phyloP scores from a whole-genome alignment of 2,888 invertebrate genomes.

The Scelioninae gen. 2 region DNA sequence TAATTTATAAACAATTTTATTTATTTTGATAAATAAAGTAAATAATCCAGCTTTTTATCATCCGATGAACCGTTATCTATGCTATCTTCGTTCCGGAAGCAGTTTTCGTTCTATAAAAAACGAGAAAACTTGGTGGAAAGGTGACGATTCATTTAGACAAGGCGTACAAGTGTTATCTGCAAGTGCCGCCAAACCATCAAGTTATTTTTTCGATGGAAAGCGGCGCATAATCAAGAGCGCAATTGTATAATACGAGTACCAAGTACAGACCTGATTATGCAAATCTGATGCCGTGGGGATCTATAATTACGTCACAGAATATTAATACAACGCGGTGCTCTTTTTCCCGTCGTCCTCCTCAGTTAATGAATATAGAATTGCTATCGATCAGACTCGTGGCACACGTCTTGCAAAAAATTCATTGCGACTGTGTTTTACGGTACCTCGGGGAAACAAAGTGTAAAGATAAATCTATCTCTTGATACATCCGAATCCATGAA shows the following conservation, averaged over 20 bases:
- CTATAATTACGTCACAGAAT: constrained; percentile 27
- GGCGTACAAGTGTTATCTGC: neutral
- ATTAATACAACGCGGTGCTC: constrained; percentile 20
- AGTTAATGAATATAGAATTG: constrained; percentile 48
- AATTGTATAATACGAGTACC: neutral
- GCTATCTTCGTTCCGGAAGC: too few relatives aligned
- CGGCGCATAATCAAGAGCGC: neutral
- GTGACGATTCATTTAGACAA: too few relatives aligned
- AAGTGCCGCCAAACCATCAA: neutral
- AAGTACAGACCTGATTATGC: constrained; percentile 9
- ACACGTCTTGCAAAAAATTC: constrained; percentile 50
- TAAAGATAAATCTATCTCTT: constrained; percentile 54
- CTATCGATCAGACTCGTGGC: constrained; percentile 22
- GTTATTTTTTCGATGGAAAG: constrained; percentile 2
- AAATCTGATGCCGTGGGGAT: constrained; percentile 17
- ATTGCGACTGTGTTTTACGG: constrained; percentile 46
- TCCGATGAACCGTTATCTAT: too few relatives aligned
- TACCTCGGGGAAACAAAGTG: constrained; percentile 45
- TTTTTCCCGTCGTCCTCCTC: neutral
- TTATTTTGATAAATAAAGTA: too few relatives aligned
- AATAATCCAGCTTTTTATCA: too few relatives aligned
- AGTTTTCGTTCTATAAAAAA: too few relatives aligned
- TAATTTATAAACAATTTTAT: too few relatives aligned
- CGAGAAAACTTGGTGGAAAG: too few relatives aligned
- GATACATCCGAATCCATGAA: constrained; percentile 50